These are phyloP conservation scores for Amiota communis DNA, from an alignment of 2,888 invertebrate species.

Conservation along the genomic window DNA sequence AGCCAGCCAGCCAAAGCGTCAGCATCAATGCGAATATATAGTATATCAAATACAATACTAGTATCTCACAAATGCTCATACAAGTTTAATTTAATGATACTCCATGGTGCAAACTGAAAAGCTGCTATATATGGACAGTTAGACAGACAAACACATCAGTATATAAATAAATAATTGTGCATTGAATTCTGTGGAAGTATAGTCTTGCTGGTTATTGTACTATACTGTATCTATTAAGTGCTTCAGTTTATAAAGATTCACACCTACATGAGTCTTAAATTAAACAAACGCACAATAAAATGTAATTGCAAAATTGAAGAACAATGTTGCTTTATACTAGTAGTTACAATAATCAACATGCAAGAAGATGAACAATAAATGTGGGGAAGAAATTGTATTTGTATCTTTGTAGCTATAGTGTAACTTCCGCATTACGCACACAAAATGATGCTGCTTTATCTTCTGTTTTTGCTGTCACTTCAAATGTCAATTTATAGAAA, in stretches of 20 bases:
- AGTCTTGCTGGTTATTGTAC: neutral
- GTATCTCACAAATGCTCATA: neutral
- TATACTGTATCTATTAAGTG: neutral
- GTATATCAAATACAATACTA: neutral
- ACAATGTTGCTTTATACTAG: neutral
- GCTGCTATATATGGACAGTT: neutral
- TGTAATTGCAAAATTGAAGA: neutral
- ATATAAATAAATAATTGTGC: slow-evolving; percentile 30
- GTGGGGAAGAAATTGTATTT: neutral
- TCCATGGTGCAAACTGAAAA: neutral
- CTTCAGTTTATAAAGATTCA: neutral
- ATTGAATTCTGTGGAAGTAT: slow-evolving; percentile 5
- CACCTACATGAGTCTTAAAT: neutral
- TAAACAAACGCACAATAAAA: neutral
- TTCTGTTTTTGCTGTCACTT: slow-evolving; percentile 49
- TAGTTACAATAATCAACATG: neutral
- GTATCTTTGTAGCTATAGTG: neutral
- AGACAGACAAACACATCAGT: neutral
- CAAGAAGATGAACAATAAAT: slow-evolving; percentile 4
- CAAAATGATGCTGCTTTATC: slow-evolving; percentile 53
- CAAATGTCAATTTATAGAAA: slow-evolving; percentile 60
- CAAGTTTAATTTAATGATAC: slow-evolving; percentile 25
- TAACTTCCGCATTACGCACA: slow-evolving; percentile 54
- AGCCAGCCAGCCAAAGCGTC: neutral
- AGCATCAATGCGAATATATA: neutral